These are phyloP conservation scores for Lerista edwardsae DNA, from an alignment of 2,797 vertebrate species.

Conservation along the genomic window DNA sequence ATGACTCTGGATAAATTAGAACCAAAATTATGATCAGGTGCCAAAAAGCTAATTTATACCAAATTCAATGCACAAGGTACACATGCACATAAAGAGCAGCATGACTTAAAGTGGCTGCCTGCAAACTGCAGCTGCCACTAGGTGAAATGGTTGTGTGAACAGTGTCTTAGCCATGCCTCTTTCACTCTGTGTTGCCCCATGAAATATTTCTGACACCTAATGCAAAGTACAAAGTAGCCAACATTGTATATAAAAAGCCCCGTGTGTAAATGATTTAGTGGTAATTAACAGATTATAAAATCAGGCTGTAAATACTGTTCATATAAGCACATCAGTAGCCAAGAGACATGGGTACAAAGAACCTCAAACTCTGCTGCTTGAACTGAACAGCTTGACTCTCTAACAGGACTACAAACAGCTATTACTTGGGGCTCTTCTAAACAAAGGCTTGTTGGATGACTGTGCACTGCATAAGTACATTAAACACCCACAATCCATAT, in stretches of 20 bases:
- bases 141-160: background rate
- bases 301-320: background rate
- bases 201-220: background rate
- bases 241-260: slow-evolving; percentile 5
- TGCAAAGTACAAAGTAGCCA: background rate
- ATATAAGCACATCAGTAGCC: background rate
- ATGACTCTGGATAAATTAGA: background rate
- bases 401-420: slow-evolving; percentile 3
- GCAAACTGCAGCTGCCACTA: background rate
- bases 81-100: background rate
- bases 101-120: background rate
- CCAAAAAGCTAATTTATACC: background rate
- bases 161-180: background rate
- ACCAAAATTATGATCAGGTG: background rate
- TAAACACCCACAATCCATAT: background rate
- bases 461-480: background rate
- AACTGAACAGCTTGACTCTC: background rate
- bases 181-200: background rate
- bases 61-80: background rate
- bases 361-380: background rate
- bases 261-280: background rate
- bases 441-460: background rate
- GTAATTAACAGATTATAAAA: slow-evolving; percentile 10
- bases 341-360: background rate
- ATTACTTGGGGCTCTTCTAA: background rate